phyloP scores from a whole-genome alignment of 37 sponge, comb jelly and placozoan genomes.

The Corticium candelabrum region DNA sequence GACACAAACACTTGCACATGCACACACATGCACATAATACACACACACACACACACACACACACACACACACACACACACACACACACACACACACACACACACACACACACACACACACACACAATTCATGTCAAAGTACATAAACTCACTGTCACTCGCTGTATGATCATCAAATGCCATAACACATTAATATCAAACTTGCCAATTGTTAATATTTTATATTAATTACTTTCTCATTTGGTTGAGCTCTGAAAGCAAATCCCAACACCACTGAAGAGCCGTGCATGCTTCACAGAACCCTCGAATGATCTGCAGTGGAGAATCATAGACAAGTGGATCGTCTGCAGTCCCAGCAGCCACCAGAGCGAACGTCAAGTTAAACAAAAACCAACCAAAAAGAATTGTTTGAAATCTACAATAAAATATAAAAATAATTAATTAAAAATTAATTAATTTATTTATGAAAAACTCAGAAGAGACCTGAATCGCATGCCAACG shows the following conservation, averaged over 20 bases:
- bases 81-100: slow-evolving; percentile 5
- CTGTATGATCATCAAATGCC: no score
- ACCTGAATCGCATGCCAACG: slow-evolving; percentile 13
- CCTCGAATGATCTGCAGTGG: neutral
- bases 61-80: slow-evolving; percentile 5
- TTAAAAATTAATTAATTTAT: neutral
- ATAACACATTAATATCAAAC: no score
- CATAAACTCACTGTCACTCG: neutral
- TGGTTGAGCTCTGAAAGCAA: neutral
- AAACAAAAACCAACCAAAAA: neutral
- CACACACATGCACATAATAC: no score
- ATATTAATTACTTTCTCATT: slow-evolving; percentile 6
- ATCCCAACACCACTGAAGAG: neutral
- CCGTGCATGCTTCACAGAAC: neutral
- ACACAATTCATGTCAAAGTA: neutral
- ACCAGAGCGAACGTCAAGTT: neutral
- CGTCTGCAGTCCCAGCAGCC: neutral
- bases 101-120: no score
- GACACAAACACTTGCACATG: neutral
- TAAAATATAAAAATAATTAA: neutral
- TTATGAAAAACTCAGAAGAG: neutral
- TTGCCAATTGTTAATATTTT: no score
- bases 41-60: slow-evolving; percentile 1
- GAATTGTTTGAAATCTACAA: neutral
- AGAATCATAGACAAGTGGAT: neutral